phyloP scores from a whole-genome alignment of 2,888 invertebrate species.

The Pantelozetes paolii region DNA sequence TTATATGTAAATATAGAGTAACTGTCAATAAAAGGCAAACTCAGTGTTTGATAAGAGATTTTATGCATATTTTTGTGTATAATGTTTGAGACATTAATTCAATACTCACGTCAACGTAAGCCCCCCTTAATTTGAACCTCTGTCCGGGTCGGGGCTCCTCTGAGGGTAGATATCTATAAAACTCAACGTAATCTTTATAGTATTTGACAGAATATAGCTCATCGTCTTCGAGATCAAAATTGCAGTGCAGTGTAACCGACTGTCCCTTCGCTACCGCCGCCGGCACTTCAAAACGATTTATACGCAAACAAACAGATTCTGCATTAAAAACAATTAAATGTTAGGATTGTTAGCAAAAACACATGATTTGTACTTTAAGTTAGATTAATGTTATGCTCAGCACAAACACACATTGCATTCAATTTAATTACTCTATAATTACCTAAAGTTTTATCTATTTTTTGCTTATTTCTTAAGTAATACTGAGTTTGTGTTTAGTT shows the following conservation, averaged over 20 bases:
- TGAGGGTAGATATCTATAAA: slow-evolving; percentile 39
- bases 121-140: slow-evolving; percentile 38
- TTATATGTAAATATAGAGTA: slow-evolving; percentile 11
- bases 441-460: slow-evolving; percentile 20
- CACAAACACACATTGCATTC: slow-evolving; percentile 21
- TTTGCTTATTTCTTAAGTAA: no score
- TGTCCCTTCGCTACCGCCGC: slow-evolving; percentile 42
- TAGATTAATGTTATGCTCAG: slow-evolving; percentile 33
- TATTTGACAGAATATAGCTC: slow-evolving; percentile 43
- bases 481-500: no score
- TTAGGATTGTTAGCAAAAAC: slow-evolving; percentile 3
- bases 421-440: slow-evolving; percentile 34
- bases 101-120: slow-evolving; percentile 44
- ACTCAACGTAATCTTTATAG: slow-evolving; percentile 44
- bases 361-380: neutral
- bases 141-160: slow-evolving; percentile 33
- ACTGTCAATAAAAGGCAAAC: slow-evolving; percentile 1
- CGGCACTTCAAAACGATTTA: slow-evolving; percentile 43
- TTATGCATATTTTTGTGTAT: neutral
- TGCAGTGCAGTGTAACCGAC: slow-evolving; percentile 38
- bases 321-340: slow-evolving; percentile 31
- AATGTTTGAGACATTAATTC: neutral
- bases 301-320: slow-evolving; percentile 27
- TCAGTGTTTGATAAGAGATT: slow-evolving; percentile 11
- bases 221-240: slow-evolving; percentile 42